These are phyloP conservation scores for Poecile montanus DNA, from an alignment of 2,797 vertebrate genomes.

Conservation along the genomic window DNA sequence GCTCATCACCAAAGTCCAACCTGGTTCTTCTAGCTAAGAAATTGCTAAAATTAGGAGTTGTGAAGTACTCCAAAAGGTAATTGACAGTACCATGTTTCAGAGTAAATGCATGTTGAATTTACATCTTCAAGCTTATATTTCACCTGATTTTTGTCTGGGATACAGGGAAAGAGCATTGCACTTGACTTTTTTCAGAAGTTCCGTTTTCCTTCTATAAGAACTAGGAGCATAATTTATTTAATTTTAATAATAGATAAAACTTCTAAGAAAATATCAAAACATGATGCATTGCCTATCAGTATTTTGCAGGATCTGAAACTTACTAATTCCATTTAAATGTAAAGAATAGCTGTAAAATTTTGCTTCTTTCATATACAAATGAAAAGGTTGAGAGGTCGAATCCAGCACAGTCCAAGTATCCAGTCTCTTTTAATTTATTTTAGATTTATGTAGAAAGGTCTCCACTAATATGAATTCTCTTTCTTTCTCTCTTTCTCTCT, in stretches of 20 bases:
- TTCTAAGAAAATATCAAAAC: neutral
- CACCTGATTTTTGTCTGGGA: neutral
- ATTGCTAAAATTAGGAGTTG: neutral
- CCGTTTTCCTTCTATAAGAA: neutral
- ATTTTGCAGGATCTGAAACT: neutral
- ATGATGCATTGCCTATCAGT: fast-evolving
- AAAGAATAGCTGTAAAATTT: neutral
- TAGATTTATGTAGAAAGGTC: neutral
- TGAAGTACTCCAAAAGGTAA: neutral
- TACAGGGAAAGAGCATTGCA: neutral
- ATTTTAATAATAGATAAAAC: neutral
- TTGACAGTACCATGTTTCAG: neutral
- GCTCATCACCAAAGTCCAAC: neutral
- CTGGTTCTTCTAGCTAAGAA: neutral
- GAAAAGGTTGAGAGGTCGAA: neutral
- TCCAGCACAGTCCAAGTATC: neutral
- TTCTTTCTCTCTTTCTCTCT: neutral
- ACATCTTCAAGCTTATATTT: neutral
- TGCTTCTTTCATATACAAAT: neutral
- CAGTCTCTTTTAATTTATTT: neutral
- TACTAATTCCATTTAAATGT: neutral
- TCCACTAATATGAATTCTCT: neutral
- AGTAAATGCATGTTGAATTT: neutral
- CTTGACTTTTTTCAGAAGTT: neutral
- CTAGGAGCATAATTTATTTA: neutral